Base-by-base conservation (phyloP, 2,888 invertebrate genomes). In the Lucinisca nassula region DNA sequence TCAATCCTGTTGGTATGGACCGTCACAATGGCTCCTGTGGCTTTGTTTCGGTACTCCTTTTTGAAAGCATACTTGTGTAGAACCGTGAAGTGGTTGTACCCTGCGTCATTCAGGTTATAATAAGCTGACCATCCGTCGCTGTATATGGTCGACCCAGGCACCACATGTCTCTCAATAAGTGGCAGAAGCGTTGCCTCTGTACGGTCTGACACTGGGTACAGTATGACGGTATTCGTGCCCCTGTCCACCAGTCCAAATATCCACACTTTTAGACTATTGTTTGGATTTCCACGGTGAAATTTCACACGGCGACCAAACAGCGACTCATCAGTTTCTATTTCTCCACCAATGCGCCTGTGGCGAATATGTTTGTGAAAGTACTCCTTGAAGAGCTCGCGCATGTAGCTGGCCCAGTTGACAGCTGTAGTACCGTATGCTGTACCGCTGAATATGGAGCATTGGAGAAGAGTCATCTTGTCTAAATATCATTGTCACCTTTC, bases 191-290 rank as follows among this genome's bases (percentile, higher is more conserved):
- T 51, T 6, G 17, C 45, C 24, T 55, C 51, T 4, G 51, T 21
- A 4, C 61, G 24, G 3, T 51, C 51, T n/a, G n/a, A 12, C 21
- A 83, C 58, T 17, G 27, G 73, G 45, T 83, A 73, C n/a, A 83
- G 37, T 17, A 84, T 76, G 6, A 84, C 21, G n/a, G 24, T 70
- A 38, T 88, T 80, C 6, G 75, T 55, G 24, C 27, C 14, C 30
- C 76, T n/a, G 40, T 84, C 87, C 0, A 88, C 78, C 74, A 88
- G 61, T 3, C 84, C 87, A 61, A 88, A 79, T 6, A 88, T 75
- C 84, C 87, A 88, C 27, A 88, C 37, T 24, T 80, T 80, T 8
- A 14, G 17, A 6, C 79, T 73, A 32, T 51, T 67, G 8, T 70
- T 35, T 35, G 82, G 72, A 72, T 88, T 76, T 27, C 87, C 84